Base-by-base conservation (phyloP, 2,797 vertebrate genomes). In the Sylvia borin region DNA sequence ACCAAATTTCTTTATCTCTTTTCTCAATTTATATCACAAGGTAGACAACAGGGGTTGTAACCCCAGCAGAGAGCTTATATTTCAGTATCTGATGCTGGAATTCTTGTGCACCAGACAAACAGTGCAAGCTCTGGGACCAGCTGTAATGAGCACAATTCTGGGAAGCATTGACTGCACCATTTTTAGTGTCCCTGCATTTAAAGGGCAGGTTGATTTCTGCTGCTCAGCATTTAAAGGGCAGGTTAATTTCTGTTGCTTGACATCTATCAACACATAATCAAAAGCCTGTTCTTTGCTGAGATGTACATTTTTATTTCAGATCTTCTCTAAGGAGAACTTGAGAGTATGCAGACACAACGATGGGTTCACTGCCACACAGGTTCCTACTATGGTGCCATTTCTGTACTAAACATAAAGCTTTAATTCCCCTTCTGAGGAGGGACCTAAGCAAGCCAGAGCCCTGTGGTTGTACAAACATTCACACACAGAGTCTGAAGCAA, bases 201-300 rank as follows among this genome's bases (percentile, higher is more conserved):
- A 91, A 95, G 40, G 71, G 86, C 86, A 88, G 67, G 68, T 90
- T 91, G 85, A 42, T 82, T 95, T 75, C 75, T 92, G 76, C 70
- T 81, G 54, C 55, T 88, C 1, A 31, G 42, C 54, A 42, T 85
- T 81, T 94, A 94, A 90, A 95, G n/a, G 66, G 79, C 84, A 85
- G 66, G 70, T 86, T 94, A 85, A 29, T 81, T 95, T 64, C 85
- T 92, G 85, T 74, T 78, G 38, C 51, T 85, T 3, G 47, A 25
- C 27, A 36, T 83, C 77, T 61, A 81, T 71, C 73, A 72, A 58
- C 75, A 86, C n/a, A 2, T 45, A 34, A 34, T 47, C 12, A 50
- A 86, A 47, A 53, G 22, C 16, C n/a, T 10, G 3, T 81, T 79
- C 60, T 88, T 43, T 85, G 83, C 67, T 50, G 38, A 88, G 83